Percentiles rank a stretch among this genome's conserved stretches.
These are phyloP conservation scores for Euura lappo DNA, from an alignment of 1,140 invertebrate genomes.

Conservation along the genomic window DNA sequence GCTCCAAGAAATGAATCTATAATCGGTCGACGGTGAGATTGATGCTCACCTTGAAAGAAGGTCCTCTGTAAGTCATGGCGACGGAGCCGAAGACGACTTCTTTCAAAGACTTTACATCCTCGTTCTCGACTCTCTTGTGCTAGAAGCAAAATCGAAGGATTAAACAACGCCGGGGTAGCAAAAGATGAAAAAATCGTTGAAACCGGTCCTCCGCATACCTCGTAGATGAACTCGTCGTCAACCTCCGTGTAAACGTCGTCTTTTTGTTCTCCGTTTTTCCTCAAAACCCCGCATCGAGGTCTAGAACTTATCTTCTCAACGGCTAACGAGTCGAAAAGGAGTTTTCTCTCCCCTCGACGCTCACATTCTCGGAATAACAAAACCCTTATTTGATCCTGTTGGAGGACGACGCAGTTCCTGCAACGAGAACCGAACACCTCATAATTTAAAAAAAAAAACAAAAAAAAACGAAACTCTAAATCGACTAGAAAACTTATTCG, in stretches of 20 bases:
- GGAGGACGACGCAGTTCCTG: conserved; percentile 60
- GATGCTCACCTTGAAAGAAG: conserved; percentile 74
- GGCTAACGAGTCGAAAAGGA: conserved; percentile 85
- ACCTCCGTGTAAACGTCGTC: conserved; percentile 18
- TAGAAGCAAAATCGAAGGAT: conserved; percentile 24
- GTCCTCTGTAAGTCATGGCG: conserved; percentile 83
- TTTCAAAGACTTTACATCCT: conserved; percentile 76
- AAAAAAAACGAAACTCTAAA: no score
- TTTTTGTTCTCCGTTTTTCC: conserved; percentile 8
- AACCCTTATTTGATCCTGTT: conserved; percentile 73
- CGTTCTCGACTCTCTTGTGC: conserved; percentile 51
- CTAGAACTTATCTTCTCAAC: conserved; percentile 63
- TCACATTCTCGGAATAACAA: conserved; percentile 87
- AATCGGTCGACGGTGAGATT: no score
- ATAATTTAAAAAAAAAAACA: no score
- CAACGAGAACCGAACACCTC: conserved; percentile 8
- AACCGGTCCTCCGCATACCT: conserved; percentile 1
- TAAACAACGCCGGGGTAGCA: neutral
- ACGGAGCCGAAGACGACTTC: conserved; percentile 92
- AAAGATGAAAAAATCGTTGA: neutral
- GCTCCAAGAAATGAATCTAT: no score
- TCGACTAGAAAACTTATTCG: no score
- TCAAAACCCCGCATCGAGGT: conserved; percentile 18
- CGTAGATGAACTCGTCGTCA: conserved; percentile 2
- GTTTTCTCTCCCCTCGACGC: conserved; percentile 72